phyloP scores from a whole-genome alignment of 2,888 invertebrate genomes.

The Leptopterna dolabrata region DNA sequence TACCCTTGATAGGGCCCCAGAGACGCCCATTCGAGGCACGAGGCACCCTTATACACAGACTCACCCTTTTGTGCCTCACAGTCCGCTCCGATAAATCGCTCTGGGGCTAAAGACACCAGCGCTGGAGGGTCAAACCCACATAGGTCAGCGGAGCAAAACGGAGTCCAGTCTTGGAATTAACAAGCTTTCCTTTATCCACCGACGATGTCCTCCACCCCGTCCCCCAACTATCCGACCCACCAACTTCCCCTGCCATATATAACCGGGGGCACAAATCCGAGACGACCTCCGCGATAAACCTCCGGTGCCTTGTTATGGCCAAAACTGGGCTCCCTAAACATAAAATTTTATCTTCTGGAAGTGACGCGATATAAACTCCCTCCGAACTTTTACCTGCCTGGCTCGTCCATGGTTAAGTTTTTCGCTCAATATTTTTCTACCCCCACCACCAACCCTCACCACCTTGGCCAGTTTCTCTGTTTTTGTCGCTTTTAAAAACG shows the following conservation, averaged over 20 bases:
- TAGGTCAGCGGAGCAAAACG: constrained; percentile 19
- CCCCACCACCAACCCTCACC: neutral
- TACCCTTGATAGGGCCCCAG: neutral
- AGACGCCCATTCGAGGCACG: neutral
- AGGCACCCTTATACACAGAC: neutral
- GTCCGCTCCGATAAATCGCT: constrained; percentile 19
- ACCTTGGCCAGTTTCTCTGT: neutral
- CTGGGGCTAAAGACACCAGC: neutral
- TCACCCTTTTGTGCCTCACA: neutral
- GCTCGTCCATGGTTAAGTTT: constrained; percentile 1
- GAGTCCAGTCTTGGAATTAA: constrained; percentile 29
- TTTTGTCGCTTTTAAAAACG: neutral
- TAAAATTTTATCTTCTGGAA: constrained; percentile 26
- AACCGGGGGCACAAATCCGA: constrained; percentile 13
- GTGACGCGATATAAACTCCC: constrained; percentile 23
- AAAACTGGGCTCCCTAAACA: constrained; percentile 17
- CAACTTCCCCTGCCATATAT: constrained; percentile 22
- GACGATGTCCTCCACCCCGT: neutral
- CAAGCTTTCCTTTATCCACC: constrained; percentile 24
- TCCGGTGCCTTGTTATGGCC: constrained; percentile 21
- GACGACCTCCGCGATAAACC: constrained; percentile 18
- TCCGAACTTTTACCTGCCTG: constrained; percentile 12
- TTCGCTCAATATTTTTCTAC: neutral
- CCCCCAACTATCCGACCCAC: neutral
- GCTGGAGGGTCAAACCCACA: neutral